Evolutionary conservation across 2,113 vertebrate species (phyloP), one percentile per base, ranked within the genome.

Genomic region (Eubucco bourcierii): DNA sequence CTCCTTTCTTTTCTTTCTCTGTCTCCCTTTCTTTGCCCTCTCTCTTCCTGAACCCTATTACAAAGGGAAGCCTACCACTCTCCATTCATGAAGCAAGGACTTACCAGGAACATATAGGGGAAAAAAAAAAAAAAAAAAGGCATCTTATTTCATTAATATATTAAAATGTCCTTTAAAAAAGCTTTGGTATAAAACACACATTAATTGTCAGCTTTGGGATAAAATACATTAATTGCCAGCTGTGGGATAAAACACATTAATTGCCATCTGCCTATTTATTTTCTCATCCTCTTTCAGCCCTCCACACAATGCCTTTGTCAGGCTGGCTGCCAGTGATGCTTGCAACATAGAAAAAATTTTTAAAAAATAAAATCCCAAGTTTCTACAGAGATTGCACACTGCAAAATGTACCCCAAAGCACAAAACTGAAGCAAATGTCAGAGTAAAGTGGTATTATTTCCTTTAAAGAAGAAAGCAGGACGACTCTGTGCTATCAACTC

Each of bases 211-310:
- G 65, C 79, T 83, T 61, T 64, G 74, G 72, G 88, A 87, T 19
- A 94, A 92, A 95, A 91, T 28, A 25, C 0, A 71, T 58, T 67
- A 90, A 87, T 85, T 88, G 44, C 44, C 89, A 44, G 21, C 31
- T 39, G 58, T 64, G 74, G 72, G 88, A 87, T 19, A 94, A 92
- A 95, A 91, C 25, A 25, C 0, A 71, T 58, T 67, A 90, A 87
- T 85, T 88, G 44, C 44, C 89, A 91, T 61, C 76, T 83, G 65
- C 68, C 76, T 86, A 76, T 90, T 93, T 84, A 90, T 81, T 93
- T 88, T 91, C 73, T 88, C 82, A 83, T 81, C 61, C 66, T 86
- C 53, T 90, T 90, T 29, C 87, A 90, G 80, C 24, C 53, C 70
- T 55, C 79, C 80, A 63, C 41, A 66, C 56, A 80, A 90, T 60